phyloP scores from a whole-genome alignment of 2,113 vertebrate genomes.

The Sturnira hondurensis region DNA sequence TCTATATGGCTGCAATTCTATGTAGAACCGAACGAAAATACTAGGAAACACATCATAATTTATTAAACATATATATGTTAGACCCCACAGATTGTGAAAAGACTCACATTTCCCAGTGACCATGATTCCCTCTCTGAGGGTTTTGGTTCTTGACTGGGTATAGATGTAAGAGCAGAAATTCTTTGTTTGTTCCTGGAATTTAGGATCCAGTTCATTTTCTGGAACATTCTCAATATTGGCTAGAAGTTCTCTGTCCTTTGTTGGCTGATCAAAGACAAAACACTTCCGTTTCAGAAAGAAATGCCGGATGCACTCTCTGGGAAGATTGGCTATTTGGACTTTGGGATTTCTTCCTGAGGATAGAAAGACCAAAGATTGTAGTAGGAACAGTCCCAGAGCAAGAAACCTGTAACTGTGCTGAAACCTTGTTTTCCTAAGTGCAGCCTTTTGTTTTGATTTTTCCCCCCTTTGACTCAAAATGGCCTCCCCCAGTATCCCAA shows the following conservation, averaged over 20 bases:
- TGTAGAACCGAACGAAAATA: not conserved
- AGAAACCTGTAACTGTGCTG: not conserved
- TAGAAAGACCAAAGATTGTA: not conserved
- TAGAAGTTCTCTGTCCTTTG: not conserved
- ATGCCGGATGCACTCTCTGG: conserved; percentile 50
- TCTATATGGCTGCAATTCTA: too few relatives aligned
- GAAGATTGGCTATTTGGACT: not conserved
- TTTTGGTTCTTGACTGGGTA: conserved; percentile 21
- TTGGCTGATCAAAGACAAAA: conserved; percentile 64
- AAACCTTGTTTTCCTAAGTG: too few relatives aligned
- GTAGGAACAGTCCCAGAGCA: not conserved
- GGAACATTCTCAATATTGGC: conserved; percentile 14
- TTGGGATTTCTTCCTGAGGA: not conserved
- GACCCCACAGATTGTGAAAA: not conserved
- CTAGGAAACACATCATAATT: not conserved
- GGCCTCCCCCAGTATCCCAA: too few relatives aligned
- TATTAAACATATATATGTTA: not conserved
- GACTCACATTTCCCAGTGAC: conserved; percentile 54
- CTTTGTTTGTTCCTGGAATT: conserved; percentile 44
- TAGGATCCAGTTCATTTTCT: conserved; percentile 52
- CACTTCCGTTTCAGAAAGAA: conserved; percentile 68
- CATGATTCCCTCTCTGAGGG: not conserved
- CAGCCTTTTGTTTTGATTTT: too few relatives aligned
- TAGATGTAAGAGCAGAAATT: conserved; percentile 50
- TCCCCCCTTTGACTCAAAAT: too few relatives aligned